Evolutionary conservation across 2,113 vertebrate species (phyloP).

Genomic region (Apus apus): DNA sequence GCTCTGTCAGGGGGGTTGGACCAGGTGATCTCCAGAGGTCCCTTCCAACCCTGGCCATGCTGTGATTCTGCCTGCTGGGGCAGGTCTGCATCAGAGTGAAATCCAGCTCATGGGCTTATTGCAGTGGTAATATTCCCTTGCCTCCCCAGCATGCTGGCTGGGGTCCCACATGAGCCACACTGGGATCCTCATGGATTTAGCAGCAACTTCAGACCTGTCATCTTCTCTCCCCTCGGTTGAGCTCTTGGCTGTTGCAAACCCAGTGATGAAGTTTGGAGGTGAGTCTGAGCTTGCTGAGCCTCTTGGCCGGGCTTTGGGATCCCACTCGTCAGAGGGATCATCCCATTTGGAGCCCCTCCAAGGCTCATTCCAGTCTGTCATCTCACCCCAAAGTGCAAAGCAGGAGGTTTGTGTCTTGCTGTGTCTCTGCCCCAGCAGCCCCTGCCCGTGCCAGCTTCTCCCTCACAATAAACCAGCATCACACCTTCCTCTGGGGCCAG

Average conservation of each 20-base stretch:
- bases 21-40: too few relatives aligned
- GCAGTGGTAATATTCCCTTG: rapidly evolving
- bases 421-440: not conserved
- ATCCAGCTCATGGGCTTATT: not conserved
- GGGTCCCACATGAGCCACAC: not conserved
- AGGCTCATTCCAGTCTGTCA: not conserved
- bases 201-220: not conserved
- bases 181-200: not conserved
- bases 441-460: not conserved
- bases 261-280: not conserved
- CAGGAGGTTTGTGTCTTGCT: not conserved
- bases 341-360: not conserved
- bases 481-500: not conserved
- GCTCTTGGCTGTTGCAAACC: not conserved
- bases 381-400: not conserved
- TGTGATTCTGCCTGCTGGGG: not conserved
- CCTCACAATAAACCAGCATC: not conserved
- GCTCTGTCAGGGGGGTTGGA: too few relatives aligned
- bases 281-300: not conserved
- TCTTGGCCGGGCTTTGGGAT: not conserved
- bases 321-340: not conserved
- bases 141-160: not conserved
- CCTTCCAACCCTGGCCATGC: too few relatives aligned
- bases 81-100: not conserved
- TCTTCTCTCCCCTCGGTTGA: rapidly evolving